Conservation (phyloP, 2,113 vertebrate species). For the Cryptotis parvus region DNA sequence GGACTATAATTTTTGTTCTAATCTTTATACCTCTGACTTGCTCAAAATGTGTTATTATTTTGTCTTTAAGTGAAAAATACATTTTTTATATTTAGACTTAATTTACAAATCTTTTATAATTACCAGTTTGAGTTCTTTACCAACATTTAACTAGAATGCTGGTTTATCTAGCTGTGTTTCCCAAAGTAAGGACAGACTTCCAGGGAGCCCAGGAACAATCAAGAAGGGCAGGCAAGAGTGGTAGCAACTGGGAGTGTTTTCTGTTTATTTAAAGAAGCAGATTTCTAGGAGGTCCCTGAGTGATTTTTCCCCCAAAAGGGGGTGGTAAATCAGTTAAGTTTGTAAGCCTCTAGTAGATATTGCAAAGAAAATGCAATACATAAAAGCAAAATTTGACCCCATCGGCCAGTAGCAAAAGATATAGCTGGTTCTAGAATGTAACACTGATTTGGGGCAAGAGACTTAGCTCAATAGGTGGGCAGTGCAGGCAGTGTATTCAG, state of each 20-base stretch:
- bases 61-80: neutral
- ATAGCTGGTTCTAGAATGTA: neutral
- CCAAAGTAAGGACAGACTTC: no score
- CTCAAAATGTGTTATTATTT: neutral
- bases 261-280: no score
- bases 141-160: neutral
- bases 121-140: neutral
- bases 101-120: constrained; percentile 2
- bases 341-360: neutral
- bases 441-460: neutral
- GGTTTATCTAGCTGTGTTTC: neutral
- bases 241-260: no score
- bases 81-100: constrained; percentile 22
- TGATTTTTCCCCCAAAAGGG: no score
- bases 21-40: constrained; percentile 23
- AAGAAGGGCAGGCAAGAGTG: no score
- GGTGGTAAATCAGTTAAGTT: no score
- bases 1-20: neutral
- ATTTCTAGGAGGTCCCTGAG: no score
- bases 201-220: no score
- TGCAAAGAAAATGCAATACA: neutral
- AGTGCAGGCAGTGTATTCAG: no score
- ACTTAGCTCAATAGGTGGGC: no score
- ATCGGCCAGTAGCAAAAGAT: neutral
- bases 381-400: neutral